A percentile compares a stretch with the other conserved stretches of the same genome.
phyloP scores from a whole-genome alignment of 2,888 invertebrate genomes.

The Fragum sueziense region DNA sequence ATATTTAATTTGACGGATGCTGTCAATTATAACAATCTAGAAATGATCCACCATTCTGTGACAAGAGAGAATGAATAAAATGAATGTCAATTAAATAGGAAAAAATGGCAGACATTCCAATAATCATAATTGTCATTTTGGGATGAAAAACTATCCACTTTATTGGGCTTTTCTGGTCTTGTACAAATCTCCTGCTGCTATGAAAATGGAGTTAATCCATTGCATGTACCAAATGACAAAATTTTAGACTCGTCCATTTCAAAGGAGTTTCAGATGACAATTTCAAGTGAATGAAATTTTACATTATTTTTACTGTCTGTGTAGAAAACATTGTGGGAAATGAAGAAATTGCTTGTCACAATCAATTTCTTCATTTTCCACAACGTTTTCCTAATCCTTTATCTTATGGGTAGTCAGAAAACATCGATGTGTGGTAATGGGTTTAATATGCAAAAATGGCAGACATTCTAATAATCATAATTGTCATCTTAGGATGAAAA shows the following conservation, averaged over 20 bases:
- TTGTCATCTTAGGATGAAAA: background rate
- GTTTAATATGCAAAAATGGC: background rate
- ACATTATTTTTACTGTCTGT: too few relatives aligned
- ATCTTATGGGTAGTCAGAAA: too few relatives aligned
- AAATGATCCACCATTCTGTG: background rate
- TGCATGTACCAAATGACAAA: too few relatives aligned
- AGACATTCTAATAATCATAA: constrained; percentile 16
- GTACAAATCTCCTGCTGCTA: background rate
- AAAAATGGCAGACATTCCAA: constrained; percentile 15
- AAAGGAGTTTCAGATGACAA: too few relatives aligned
- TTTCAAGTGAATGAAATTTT: too few relatives aligned
- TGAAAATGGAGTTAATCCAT: background rate
- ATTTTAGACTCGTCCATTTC: too few relatives aligned
- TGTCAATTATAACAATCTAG: background rate
- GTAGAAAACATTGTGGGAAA: too few relatives aligned
- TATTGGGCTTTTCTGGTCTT: background rate
- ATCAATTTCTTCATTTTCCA: too few relatives aligned
- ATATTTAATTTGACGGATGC: background rate
- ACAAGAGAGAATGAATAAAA: constrained; percentile 2
- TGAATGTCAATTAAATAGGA: constrained; percentile 15
- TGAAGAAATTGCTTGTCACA: too few relatives aligned
- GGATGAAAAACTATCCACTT: background rate
- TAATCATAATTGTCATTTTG: constrained; percentile 8
- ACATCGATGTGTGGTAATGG: too few relatives aligned
- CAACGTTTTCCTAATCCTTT: too few relatives aligned